These are phyloP conservation scores for Telmatochromis sp. DNA, from an alignment of 2,113 vertebrate genomes.

Conservation along the genomic window DNA sequence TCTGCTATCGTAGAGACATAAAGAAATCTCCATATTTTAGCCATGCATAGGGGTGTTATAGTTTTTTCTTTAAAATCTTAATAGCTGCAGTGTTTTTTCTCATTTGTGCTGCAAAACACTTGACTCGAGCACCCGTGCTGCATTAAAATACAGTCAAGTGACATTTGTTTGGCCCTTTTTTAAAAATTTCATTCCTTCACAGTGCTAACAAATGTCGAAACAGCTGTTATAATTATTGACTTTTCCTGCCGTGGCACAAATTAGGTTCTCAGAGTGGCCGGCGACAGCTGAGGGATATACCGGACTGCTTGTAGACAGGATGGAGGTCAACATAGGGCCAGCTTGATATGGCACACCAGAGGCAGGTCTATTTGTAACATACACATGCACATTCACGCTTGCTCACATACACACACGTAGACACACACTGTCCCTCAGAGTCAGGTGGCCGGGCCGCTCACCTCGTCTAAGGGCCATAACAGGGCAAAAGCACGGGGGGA, in stretches of 20 bases:
- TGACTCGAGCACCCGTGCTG: neutral
- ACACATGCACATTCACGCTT: constrained; percentile 43
- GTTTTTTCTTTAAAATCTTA: neutral
- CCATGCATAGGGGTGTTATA: neutral
- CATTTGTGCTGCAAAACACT: neutral
- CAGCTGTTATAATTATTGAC: constrained; percentile 31
- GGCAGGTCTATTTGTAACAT: constrained; percentile 67
- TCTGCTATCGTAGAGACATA: neutral
- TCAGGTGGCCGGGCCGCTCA: constrained; percentile 69
- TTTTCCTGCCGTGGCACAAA: constrained; percentile 19
- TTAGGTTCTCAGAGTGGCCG: constrained; percentile 24
- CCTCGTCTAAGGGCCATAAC: constrained; percentile 90
- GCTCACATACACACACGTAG: constrained; percentile 23
- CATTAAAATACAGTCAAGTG: neutral
- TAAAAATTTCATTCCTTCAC: neutral
- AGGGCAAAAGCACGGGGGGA: constrained; percentile 81
- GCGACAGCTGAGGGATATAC: constrained; percentile 59
- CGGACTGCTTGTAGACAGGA: constrained; percentile 44
- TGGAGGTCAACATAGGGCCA: constrained; percentile 59
- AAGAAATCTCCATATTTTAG: neutral
- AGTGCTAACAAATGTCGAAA: neutral
- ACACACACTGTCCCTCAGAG: constrained; percentile 44
- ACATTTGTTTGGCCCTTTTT: neutral
- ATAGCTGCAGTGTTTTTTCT: neutral
- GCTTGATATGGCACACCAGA: constrained; percentile 61